Percentiles rank a stretch among this genome's conserved stretches.
These are phyloP conservation scores for Parnassius mnemosyne DNA, from an alignment of 2,888 invertebrate species.

Conservation along the genomic window DNA sequence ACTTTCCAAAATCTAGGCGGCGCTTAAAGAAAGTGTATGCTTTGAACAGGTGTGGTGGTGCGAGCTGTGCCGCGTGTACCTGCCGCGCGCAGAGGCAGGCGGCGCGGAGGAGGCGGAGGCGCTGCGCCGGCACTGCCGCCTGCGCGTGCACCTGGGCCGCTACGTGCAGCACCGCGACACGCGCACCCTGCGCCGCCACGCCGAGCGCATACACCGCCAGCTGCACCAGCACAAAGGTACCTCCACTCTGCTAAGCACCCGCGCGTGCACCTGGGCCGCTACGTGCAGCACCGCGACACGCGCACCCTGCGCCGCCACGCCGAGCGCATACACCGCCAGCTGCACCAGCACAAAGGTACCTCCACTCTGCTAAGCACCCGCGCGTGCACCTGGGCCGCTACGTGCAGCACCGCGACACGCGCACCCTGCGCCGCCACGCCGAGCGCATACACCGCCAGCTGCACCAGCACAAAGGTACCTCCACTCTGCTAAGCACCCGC, in stretches of 20 bases:
- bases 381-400: constrained; percentile 88
- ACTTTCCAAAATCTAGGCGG: no score
- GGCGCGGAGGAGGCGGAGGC: constrained; percentile 79
- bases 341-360: constrained; percentile 71
- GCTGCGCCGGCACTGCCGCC: constrained; percentile 86
- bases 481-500: constrained; percentile 84
- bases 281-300: constrained; percentile 88
- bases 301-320: constrained; percentile 86
- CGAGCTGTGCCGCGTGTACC: constrained; percentile 88
- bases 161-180: constrained; percentile 89
- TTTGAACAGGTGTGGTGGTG: constrained; percentile 82
- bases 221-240: constrained; percentile 73
- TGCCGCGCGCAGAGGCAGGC: constrained; percentile 80
- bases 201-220: constrained; percentile 84
- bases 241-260: constrained; percentile 83
- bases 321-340: constrained; percentile 83
- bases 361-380: constrained; percentile 83
- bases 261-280: constrained; percentile 87
- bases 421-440: constrained; percentile 85
- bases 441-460: constrained; percentile 84
- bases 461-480: constrained; percentile 66
- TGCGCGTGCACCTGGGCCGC: constrained; percentile 87
- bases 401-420: constrained; percentile 88
- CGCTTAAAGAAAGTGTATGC: no score
- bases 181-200: constrained; percentile 85